phyloP scores from a whole-genome alignment of 2,113 vertebrate genomes.

The Nettapus auritus region DNA sequence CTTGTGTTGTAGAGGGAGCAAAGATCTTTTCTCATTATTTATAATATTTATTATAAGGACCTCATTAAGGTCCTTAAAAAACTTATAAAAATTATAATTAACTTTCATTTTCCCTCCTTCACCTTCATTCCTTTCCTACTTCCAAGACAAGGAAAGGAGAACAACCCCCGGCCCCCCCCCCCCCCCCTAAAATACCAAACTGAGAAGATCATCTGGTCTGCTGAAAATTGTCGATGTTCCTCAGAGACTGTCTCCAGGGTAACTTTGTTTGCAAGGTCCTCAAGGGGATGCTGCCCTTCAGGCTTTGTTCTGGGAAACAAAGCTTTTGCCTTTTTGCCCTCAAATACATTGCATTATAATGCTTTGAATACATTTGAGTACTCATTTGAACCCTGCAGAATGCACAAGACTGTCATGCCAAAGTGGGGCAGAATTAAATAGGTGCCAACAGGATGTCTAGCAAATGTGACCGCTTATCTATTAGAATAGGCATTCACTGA shows the following conservation, averaged over 20 bases:
- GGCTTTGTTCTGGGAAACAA: neutral
- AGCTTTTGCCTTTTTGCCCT: neutral
- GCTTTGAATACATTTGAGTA: neutral
- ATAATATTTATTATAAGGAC: too few relatives aligned
- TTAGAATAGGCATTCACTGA: neutral
- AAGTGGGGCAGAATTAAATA: neutral
- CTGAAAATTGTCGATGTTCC: neutral
- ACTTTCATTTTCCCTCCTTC: neutral
- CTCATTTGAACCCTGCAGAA: neutral
- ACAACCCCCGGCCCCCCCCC: too few relatives aligned
- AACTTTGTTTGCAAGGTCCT: neutral
- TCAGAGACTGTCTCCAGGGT: constrained; percentile 16
- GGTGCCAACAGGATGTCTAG: constrained; percentile 14
- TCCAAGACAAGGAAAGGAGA: neutral
- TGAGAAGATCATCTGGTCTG: neutral
- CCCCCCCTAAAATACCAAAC: neutral
- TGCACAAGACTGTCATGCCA: neutral
- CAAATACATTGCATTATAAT: neutral
- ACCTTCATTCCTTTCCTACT: neutral
- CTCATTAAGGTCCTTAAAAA: neutral
- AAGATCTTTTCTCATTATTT: neutral
- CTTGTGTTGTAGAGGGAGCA: neutral
- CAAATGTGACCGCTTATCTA: neutral
- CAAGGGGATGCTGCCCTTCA: neutral
- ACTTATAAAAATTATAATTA: neutral